Evolutionary conservation across 2,888 invertebrate species (phyloP).

Genomic region (Cyclophora albipunctata): DNA sequence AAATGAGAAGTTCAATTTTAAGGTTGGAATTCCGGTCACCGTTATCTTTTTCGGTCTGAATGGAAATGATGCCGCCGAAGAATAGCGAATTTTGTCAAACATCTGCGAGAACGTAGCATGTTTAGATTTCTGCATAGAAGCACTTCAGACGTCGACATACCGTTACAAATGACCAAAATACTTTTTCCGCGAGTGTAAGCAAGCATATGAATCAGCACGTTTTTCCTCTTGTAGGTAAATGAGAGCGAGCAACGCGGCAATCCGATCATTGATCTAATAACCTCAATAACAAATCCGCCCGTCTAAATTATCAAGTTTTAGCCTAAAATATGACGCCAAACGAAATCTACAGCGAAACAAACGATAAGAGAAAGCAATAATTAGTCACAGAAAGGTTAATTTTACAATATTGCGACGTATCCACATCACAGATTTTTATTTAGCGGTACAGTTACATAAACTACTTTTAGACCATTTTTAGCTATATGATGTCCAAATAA

Average conservation of each 20-base stretch:
- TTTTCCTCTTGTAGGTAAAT: slow-evolving; percentile 53
- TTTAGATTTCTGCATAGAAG: no score
- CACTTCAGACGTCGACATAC: no score
- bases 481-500: slow-evolving; percentile 25
- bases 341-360: slow-evolving; percentile 42
- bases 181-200: slow-evolving; percentile 12
- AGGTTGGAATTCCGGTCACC: no score
- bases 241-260: slow-evolving; percentile 70
- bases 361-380: slow-evolving; percentile 68
- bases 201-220: slow-evolving; percentile 74
- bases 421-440: slow-evolving; percentile 37
- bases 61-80: no score
- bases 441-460: slow-evolving; percentile 55
- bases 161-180: no score
- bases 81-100: no score
- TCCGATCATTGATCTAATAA: slow-evolving; percentile 65
- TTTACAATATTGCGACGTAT: slow-evolving; percentile 51
- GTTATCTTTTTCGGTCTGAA: no score
- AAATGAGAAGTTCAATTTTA: no score
- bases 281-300: slow-evolving; percentile 49
- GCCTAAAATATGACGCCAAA: slow-evolving; percentile 32
- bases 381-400: slow-evolving; percentile 68
- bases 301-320: slow-evolving; percentile 32
- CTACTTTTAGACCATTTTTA: slow-evolving; percentile 30
- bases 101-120: no score